Base-by-base conservation (phyloP, 2,113 vertebrate species). In the Arenaria interpres region DNA sequence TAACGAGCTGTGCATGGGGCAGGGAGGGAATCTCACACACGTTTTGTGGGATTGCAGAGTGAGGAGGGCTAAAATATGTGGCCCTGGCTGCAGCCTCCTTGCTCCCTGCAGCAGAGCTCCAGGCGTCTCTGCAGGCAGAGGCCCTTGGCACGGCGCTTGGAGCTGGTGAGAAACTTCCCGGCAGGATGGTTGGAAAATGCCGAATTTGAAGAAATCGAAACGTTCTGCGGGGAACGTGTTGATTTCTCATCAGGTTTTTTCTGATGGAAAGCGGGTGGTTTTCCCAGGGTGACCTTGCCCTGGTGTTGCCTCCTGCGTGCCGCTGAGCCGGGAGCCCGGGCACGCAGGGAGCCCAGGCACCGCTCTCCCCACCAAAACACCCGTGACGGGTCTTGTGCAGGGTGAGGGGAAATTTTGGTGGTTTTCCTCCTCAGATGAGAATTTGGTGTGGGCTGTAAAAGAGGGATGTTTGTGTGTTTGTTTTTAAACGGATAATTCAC, bases 301-400 rank as follows among this genome's bases (percentile, higher is more conserved):
- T 66, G 50, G 19, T 50, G 6, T 48, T 2, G 5, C 66, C 62
- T 83, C 15, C 35, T 41, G 27, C 0, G 0, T 19, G 79, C 35
- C 1, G 12, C 62, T 32, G 71, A 72, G 75, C n/a, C 3, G 20
- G 46, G 46, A 91, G 45, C 33, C 53, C 0, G 8, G 51, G 46
- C 1, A 2, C 4, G 4, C 27, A 71, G 51, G 81, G 69, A 88
- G 56, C 53, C 33, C 28, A 12, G 51, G 56, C 17, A 30, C 12
- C 10, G 50, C n/a, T 83, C 21, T 86, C 21, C 14, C 28, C 3
- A 1, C 9, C 7, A 8, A 25, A 63, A 59, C 7, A 63, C 41
- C 1, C 4, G 7, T 62, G 50, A 39, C 0, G 1, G 43, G 51
- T n/a, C 74, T 56, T 30, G 37, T 37, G 23, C n/a, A 92, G 25